Evolutionary conservation across 2,113 vertebrate species (phyloP), one percentile per base, ranked within the genome.

Genomic region (Anolis carolinensis): DNA sequence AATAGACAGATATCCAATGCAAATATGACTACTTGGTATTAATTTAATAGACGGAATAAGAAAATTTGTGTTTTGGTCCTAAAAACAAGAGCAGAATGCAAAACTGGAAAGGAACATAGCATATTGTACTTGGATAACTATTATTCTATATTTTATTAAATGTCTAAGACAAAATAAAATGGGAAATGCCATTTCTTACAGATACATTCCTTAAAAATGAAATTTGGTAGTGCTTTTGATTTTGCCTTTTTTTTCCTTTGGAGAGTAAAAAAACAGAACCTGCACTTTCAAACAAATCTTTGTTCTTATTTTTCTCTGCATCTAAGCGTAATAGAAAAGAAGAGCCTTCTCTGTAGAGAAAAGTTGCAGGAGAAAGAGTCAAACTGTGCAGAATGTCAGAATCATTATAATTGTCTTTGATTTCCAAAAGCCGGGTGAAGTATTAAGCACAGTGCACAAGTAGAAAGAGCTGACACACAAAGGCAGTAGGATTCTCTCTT

Each of bases 381-480:
- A 89, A 71, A 77, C 83, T 82, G 79, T 81, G 70, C 55, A 79
- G 34, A 92, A 87, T 32, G 2, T 27, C 70, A 86, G 91, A 93
- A 71, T 84, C 77, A 73, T 75, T 71, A 80, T 79, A 55, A 73
- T 39, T 82, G 18, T 70, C 82, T 80, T 55, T 89, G 67, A 82
- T 78, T 81, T 85, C 90, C 84, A 89, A 83, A 88, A 73, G 70
- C 6, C 79, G 72, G 86, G 85, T 84, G 75, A 91, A 88, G 18
- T 72, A 83, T 86, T 86, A 86, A 65, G 2, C 75, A 10, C 1
- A 68, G 4, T 4, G 44, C 83, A 36, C 79, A 91, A 79, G 65
- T 89, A 67, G 75, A 82, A 92, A 92, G 23, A 86, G 25, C 74
- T 81, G 36, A 81, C 68, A 78, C 44, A 88, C 3, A 86, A 67